Conservation (phyloP, 2,113 vertebrate species). For the Grammomys dolichurus region DNA sequence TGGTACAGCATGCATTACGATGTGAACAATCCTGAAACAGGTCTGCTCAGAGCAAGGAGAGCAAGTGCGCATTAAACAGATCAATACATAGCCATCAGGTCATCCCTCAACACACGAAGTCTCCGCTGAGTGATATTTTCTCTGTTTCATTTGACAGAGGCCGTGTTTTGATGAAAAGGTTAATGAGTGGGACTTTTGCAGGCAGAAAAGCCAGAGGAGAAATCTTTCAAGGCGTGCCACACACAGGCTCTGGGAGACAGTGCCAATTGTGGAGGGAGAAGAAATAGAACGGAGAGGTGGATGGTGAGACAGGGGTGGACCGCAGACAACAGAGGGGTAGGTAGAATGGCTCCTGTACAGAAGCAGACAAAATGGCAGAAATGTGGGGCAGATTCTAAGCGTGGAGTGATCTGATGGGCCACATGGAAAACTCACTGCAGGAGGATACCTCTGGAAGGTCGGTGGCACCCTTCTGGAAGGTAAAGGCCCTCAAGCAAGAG, state of each 20-base stretch:
- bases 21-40: background rate
- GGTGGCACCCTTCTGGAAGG: fast-evolving
- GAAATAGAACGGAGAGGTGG: fast-evolving
- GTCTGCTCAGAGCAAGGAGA: background rate
- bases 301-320: background rate
- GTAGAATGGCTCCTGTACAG: background rate
- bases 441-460: background rate
- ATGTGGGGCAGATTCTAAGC: fast-evolving
- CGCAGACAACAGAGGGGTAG: background rate
- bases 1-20: too few species aligned
- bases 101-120: background rate
- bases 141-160: background rate
- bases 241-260: background rate
- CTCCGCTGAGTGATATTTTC: background rate
- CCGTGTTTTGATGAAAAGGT: background rate
- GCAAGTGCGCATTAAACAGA: background rate
- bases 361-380: fast-evolving
- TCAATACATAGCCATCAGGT: background rate
- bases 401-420: fast-evolving
- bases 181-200: background rate
- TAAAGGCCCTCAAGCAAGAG: background rate
- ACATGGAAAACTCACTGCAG: background rate
- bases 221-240: fast-evolving
- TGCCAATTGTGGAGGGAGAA: background rate
- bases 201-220: background rate